Evolutionary conservation across 2,113 vertebrate species (phyloP).

Genomic region (Xiphophorus couchianus): DNA sequence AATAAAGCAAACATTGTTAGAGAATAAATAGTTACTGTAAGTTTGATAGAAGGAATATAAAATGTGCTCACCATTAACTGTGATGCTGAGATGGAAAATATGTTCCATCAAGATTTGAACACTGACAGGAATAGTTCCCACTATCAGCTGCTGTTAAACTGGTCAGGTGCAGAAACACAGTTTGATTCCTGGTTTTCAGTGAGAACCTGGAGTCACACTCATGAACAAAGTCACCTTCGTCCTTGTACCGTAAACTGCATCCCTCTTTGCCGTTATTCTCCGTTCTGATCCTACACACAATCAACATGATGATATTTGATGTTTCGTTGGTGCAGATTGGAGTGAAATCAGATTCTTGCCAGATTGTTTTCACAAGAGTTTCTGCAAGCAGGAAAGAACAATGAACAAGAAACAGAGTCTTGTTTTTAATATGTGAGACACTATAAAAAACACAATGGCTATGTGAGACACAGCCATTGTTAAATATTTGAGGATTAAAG

Average conservation of each 20-base stretch:
- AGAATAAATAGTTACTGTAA: neutral
- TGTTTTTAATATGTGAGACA: too few species aligned
- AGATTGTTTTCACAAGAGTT: neutral
- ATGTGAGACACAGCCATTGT: too few species aligned
- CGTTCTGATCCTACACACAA: conserved; percentile 25
- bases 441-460: too few species aligned
- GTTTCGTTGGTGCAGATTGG: neutral
- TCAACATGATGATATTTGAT: rapidly evolving
- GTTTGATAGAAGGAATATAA: neutral
- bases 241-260: too few species aligned
- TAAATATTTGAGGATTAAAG: too few species aligned
- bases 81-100: neutral
- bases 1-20: neutral
- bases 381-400: neutral
- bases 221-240: neutral
- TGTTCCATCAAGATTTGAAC: rapidly evolving
- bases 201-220: conserved; percentile 39
- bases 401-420: neutral
- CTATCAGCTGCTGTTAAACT: conserved; percentile 22
- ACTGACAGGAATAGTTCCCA: conserved; percentile 39
- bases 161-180: conserved; percentile 37
- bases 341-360: neutral
- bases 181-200: conserved; percentile 10
- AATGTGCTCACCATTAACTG: conserved; percentile 26
- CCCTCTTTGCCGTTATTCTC: too few species aligned